Evolutionary conservation across 2,113 vertebrate genomes (phyloP).

Genomic region (Sinocyclocheilus rhinocerous): DNA sequence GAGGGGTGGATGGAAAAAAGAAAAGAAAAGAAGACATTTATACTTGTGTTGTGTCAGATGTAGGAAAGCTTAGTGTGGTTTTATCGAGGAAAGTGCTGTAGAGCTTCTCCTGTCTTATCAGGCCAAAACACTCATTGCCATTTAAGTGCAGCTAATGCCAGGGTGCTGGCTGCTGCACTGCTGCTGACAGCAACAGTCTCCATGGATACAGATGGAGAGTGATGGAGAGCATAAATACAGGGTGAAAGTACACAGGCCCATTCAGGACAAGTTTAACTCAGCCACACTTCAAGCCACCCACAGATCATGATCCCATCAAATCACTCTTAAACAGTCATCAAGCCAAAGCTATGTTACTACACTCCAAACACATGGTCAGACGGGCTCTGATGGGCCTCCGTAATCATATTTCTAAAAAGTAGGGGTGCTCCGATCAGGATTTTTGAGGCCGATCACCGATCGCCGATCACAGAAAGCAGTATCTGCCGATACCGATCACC

Average conservation of each 20-base stretch:
- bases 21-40: neutral
- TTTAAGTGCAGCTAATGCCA: conserved; percentile 36
- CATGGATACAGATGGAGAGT: conserved; percentile 44
- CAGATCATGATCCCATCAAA: conserved; percentile 7
- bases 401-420: neutral
- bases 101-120: conserved; percentile 36
- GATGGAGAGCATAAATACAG: conserved; percentile 39
- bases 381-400: neutral
- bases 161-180: neutral
- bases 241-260: conserved; percentile 29
- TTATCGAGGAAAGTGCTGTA: conserved; percentile 11
- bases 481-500: no score
- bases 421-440: no score
- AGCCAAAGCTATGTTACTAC: neutral
- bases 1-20: neutral
- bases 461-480: no score
- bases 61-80: neutral
- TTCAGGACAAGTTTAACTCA: conserved; percentile 37
- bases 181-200: conserved; percentile 38
- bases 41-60: neutral
- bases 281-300: conserved; percentile 3
- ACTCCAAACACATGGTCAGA: neutral
- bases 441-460: no score
- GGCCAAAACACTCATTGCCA: conserved; percentile 20
- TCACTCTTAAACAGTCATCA: conserved; percentile 5